Conservation (phyloP, 92 coral and sea anemone genomes). For the Porites evermanni region DNA sequence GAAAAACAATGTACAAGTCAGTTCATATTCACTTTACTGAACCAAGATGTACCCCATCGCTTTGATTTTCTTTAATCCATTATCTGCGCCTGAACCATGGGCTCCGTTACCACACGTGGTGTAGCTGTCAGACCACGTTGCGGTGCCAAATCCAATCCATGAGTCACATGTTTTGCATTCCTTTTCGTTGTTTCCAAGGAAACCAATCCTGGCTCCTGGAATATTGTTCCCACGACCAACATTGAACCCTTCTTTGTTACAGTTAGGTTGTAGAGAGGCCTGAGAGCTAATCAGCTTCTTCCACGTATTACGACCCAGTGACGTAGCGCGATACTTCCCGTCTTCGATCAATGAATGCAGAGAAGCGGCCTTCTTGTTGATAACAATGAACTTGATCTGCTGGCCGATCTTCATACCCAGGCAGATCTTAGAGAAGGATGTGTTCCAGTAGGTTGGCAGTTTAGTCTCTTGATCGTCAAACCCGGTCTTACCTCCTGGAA, state of each 20-base stretch:
- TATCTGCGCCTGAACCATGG: too few species aligned
- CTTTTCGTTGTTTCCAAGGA: background rate
- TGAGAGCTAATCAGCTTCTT: conserved; percentile 6
- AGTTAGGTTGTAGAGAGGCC: background rate
- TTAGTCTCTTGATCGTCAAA: conserved; percentile 40
- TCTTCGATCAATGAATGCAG: conserved; percentile 14
- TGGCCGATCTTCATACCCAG: conserved; percentile 14
- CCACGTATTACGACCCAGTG: conserved; percentile 33
- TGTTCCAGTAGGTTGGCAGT: conserved; percentile 30
- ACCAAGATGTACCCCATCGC: too few species aligned
- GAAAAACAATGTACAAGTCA: too few species aligned
- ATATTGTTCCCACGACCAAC: too few species aligned
- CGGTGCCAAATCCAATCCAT: background rate
- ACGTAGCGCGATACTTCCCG: conserved; percentile 25
- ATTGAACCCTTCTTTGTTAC: background rate
- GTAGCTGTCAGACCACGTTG: too few species aligned
- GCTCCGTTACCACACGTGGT: too few species aligned
- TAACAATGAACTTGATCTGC: conserved; percentile 1
- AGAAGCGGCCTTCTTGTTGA: conserved; percentile 9
- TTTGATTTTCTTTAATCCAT: too few species aligned
- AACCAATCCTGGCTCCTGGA: too few species aligned
- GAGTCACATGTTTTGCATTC: background rate
- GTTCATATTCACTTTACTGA: too few species aligned
- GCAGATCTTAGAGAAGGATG: conserved; percentile 3
- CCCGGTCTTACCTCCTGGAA: conserved; percentile 35